Base-by-base conservation (phyloP, 2,888 invertebrate species). In the Drosophila falleni region DNA sequence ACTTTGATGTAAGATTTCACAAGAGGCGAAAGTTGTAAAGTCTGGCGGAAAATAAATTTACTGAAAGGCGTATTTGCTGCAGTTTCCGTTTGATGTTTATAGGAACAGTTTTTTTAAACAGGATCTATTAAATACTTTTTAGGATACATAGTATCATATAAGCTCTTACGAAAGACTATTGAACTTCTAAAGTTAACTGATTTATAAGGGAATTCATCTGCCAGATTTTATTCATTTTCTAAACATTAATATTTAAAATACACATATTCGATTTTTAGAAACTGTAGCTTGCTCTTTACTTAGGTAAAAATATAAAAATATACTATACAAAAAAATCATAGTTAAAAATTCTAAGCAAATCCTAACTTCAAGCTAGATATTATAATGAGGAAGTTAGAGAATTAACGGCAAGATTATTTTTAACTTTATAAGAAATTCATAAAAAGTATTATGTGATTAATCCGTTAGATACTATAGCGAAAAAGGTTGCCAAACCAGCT, bases 1-100 rank as follows among this genome's bases (percentile, higher is more conserved):
- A 62, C 37, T 55, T 55, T 55, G 16, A 26, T 23, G 35, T 16
- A 23, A 19, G 5, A 44, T 65, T 44, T 60, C 60, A 65, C 51
- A 65, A 65, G 9, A 51, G 31, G 60, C 65, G 60, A 65, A 65
- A 65, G 65, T 65, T 65, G 59, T 44, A 2, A 44, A 37, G 23
- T 46, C 29, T 58, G 15, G 15, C 29, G 58, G 47, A 42, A 42
- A 42, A 55, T 55, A 9, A 42, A 55, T 42, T 55, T 31, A 23
- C 31, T 55, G n/a, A 19, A 2, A 33, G 9, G 9, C 3, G 50
- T 33, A 5, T 16, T 33, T 5, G 16, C 11, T 19, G 5, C 51
- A 23, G 23, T 37, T 51, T 55, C 42, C 55, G 19, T 33, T 23
- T 33, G 33, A 33, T 35, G 23, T 33, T 1, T 42, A 35, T 6